A percentile compares a stretch with the other conserved stretches of the same genome.
phyloP scores from a whole-genome alignment of 2,888 invertebrate genomes.

The Tridacna crocea region DNA sequence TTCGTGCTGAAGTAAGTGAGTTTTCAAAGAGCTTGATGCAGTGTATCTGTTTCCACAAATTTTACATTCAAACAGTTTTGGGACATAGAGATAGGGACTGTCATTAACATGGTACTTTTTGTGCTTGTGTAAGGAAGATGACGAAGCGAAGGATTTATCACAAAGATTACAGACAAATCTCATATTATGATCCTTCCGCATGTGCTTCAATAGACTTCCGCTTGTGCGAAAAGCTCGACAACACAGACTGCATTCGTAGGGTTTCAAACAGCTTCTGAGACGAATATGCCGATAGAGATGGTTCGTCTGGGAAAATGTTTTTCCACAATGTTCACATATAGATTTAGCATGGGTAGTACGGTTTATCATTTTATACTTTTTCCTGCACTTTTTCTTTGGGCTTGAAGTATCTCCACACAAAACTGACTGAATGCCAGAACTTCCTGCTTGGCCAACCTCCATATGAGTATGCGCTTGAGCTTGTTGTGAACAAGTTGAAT shows the following conservation, averaged over 20 bases:
- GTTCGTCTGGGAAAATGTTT: background rate
- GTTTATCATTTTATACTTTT: background rate
- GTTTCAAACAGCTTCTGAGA: background rate
- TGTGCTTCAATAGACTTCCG: background rate
- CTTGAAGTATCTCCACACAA: too few species aligned
- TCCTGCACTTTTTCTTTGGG: background rate
- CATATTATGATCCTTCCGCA: slow-evolving; percentile 15
- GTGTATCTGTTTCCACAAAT: slow-evolving; percentile 25
- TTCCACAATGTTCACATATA: slow-evolving; percentile 22
- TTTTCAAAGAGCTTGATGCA: slow-evolving; percentile 7
- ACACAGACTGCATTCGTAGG: slow-evolving; percentile 5
- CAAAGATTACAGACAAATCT: slow-evolving; percentile 17
- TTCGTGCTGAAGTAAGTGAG: slow-evolving; percentile 2
- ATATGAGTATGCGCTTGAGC: background rate
- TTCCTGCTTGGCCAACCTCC: background rate
- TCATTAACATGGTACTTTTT: slow-evolving; percentile 9
- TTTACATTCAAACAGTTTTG: slow-evolving; percentile 2
- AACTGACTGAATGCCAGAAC: background rate
- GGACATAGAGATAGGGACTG: background rate
- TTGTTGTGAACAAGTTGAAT: too few species aligned
- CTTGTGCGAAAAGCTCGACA: slow-evolving; percentile 1
- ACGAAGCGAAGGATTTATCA: slow-evolving; percentile 10
- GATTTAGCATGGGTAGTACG: background rate
- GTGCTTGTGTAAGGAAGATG: slow-evolving; percentile 3
- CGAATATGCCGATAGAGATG: slow-evolving; percentile 28